Base-by-base conservation (phyloP, 1,140 invertebrate species). In the Scaptomyza montana region DNA sequence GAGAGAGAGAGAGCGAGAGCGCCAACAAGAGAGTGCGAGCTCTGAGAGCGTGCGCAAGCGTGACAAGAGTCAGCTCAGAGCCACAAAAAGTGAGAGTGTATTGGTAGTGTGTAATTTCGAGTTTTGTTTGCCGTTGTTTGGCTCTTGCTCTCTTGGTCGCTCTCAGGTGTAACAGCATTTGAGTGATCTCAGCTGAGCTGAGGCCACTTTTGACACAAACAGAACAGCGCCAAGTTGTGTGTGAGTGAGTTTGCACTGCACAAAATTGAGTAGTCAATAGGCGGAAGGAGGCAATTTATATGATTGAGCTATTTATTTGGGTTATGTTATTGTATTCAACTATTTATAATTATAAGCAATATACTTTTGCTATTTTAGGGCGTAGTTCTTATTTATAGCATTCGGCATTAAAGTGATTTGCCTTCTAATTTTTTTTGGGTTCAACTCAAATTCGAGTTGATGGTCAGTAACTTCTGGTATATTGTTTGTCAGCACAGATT, bases 21-120 rank as follows among this genome's bases (percentile, higher is more conserved):
- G 43, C 25, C 13, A 25, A 47, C 16, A 49, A 53, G 66, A 54
- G 62, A 21, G 64, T 39, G 56, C 70, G 64, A 8, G 33, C 33
- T 9, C 33, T 30, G 49, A 53, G 66, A 62, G 62, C 30, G 56
- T 56, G 56, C 70, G 70, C 64, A 68, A 73, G 64, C 56, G 64
- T 49, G 45, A 36, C 69, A 50, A 64, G 43, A 49, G 41, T 30
- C 8, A 12, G 50, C 21, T 21, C 41, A 19, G 9, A 12, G 10
- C 9, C 25, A 36, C 5, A 6, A 65, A 71, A 65, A 73, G 64
- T 61, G 56, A 55, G 64, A 68, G 70, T 61, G 64, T 66, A 21
- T 71, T 36, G 3, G 61, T 57, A 30, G 30, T 25, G 21, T 25
- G 21, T 25, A 25, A 25, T 25, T 25, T 25, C 21, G 64, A 16